These are phyloP conservation scores for Hydroisotoma schaefferi DNA, from an alignment of 2,888 invertebrate genomes.

Conservation along the genomic window DNA sequence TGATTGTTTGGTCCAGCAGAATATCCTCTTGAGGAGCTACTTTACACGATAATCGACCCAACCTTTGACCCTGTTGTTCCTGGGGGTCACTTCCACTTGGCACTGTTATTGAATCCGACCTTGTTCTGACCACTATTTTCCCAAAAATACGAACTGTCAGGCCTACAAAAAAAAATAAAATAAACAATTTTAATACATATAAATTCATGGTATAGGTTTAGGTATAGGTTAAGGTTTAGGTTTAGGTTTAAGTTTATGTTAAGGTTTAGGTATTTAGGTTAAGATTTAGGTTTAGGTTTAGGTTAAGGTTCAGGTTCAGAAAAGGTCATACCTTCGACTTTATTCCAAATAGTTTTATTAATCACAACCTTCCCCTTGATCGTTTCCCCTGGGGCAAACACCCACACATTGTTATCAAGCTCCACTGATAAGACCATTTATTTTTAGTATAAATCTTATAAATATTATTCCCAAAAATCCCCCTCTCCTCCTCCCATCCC, in stretches of 20 bases:
- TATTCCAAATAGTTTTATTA: conserved; percentile 37
- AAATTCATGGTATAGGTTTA: not conserved
- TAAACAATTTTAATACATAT: not conserved
- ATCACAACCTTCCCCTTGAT: conserved; percentile 35
- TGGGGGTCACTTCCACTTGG: not conserved
- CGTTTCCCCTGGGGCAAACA: conserved; percentile 26
- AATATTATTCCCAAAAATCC: not conserved
- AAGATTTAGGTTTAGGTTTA: too few species aligned
- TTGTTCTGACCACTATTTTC: too few species aligned
- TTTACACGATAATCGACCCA: not conserved
- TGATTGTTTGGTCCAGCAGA: conserved; percentile 28
- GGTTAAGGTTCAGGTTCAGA: not conserved
- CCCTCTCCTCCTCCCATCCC: too few species aligned
- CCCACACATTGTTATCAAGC: conserved; percentile 34
- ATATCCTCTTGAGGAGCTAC: conserved; percentile 9
- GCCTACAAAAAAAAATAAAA: conserved; percentile 14
- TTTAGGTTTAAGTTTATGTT: too few species aligned
- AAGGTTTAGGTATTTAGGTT: too few species aligned
- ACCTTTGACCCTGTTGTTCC: not conserved
- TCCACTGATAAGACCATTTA: conserved; percentile 34
- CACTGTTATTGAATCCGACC: too few species aligned
- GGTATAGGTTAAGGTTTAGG: too few species aligned
- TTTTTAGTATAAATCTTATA: not conserved
- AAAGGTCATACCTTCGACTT: conserved; percentile 32
- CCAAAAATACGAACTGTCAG: conserved; percentile 31